Percentiles rank a stretch among this genome's conserved stretches.
These are phyloP conservation scores for Poeciliopsis gracilis DNA, from an alignment of 2,797 vertebrate species.

Conservation along the genomic window DNA sequence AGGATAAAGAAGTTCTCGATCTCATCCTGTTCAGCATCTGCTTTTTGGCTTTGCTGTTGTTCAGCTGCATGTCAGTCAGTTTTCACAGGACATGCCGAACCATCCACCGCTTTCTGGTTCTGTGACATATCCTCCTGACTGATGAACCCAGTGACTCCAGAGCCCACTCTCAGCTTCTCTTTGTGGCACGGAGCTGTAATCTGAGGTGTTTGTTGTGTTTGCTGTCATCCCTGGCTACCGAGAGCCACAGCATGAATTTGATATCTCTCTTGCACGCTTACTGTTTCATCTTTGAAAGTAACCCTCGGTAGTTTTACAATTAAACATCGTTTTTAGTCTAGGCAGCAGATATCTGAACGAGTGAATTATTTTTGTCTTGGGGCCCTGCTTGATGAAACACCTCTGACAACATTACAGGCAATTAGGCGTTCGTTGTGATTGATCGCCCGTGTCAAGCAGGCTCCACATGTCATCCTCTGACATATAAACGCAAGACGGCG, in stretches of 20 bases:
- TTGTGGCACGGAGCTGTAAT: background rate
- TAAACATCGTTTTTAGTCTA: background rate
- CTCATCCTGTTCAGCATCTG: background rate
- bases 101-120: background rate
- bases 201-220: constrained; percentile 3
- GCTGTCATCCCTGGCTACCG: background rate
- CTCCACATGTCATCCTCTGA: background rate
- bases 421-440: constrained; percentile 25
- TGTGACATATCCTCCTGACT: background rate
- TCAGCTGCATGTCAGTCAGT: background rate
- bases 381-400: constrained; percentile 3
- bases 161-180: background rate
- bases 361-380: background rate
- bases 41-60: background rate
- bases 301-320: background rate
- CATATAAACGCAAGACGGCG: background rate
- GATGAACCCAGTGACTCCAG: constrained; percentile 1
- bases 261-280: background rate
- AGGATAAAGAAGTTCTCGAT: background rate
- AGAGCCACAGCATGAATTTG: constrained; percentile 3
- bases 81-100: background rate
- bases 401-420: constrained; percentile 16
- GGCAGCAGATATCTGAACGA: background rate
- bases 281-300: background rate
- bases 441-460: constrained; percentile 10